phyloP scores from a whole-genome alignment of 1,140 invertebrate species.

The Cotesia chilonis region DNA sequence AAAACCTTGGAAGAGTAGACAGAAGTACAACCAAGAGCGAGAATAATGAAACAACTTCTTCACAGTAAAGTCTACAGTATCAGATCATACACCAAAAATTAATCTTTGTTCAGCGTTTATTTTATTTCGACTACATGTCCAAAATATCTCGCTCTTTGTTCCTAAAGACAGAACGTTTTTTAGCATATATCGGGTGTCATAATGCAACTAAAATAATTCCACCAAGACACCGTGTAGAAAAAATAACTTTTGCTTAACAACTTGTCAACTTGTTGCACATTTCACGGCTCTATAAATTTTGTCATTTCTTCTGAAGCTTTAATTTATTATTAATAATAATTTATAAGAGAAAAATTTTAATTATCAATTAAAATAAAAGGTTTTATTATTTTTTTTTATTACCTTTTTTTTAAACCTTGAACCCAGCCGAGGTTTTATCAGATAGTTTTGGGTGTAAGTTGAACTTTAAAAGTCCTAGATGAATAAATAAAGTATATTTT shows the following conservation, averaged over 20 bases:
- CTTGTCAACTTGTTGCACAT: background rate
- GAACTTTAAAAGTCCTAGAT: background rate
- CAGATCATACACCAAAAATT: background rate
- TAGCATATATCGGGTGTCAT: background rate
- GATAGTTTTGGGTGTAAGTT: no score
- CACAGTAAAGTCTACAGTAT: background rate
- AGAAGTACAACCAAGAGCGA: slow-evolving; percentile 5
- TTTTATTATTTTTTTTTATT: no score
- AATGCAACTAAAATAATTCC: background rate
- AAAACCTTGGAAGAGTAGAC: slow-evolving; percentile 5
- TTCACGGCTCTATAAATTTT: background rate
- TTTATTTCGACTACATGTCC: background rate
- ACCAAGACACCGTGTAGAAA: background rate
- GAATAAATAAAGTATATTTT: background rate
- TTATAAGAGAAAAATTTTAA: background rate
- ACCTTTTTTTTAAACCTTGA: no score
- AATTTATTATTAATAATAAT: background rate
- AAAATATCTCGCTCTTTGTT: background rate
- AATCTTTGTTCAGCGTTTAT: background rate
- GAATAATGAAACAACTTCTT: slow-evolving; percentile 7
- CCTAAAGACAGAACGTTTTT: background rate
- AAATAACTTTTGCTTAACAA: no score
- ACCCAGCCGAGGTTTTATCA: no score
- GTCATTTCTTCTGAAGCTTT: no score
- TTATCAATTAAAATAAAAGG: no score